Percentiles rank a stretch among this genome's conserved stretches.
phyloP scores from a whole-genome alignment of 2,888 invertebrate genomes.

The Suillia variegata region DNA sequence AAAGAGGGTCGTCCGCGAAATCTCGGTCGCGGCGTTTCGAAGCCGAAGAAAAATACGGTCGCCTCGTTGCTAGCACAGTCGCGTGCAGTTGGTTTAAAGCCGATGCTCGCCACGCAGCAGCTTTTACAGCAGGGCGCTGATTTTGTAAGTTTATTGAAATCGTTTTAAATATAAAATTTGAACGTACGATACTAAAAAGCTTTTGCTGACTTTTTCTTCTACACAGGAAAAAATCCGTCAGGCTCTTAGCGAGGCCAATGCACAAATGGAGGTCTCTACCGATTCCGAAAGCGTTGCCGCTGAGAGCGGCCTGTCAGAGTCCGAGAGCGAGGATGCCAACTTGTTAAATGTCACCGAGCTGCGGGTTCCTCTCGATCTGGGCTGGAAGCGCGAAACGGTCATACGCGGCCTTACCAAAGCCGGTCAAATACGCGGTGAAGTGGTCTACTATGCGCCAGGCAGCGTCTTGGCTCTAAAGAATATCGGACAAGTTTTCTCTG shows the following conservation, averaged over 20 bases:
- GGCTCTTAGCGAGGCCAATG: conserved; percentile 64
- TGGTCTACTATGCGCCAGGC: conserved; percentile 81
- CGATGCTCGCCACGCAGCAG: conserved; percentile 77
- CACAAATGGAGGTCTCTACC: conserved; percentile 66
- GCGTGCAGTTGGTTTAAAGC: conserved; percentile 79
- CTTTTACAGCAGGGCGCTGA: conserved; percentile 62
- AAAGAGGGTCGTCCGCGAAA: conserved; percentile 84
- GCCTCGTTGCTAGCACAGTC: conserved; percentile 87
- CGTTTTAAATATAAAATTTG: background rate
- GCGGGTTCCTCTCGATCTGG: conserved; percentile 71
- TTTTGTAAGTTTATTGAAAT: conserved; percentile 58
- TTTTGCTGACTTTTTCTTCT: background rate
- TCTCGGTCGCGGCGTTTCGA: conserved; percentile 84
- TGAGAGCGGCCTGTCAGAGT: conserved; percentile 66
- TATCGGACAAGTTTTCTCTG: conserved; percentile 70
- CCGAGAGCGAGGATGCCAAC: conserved; percentile 65
- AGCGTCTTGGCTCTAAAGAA: conserved; percentile 68
- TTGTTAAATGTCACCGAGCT: conserved; percentile 64
- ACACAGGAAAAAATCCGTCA: conserved; percentile 67
- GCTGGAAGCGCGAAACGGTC: conserved; percentile 92
- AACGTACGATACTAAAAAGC: background rate
- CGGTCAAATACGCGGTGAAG: conserved; percentile 91
- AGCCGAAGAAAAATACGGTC: conserved; percentile 91
- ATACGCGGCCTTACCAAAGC: conserved; percentile 85
- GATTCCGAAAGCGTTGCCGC: conserved; percentile 68